Base-by-base conservation (phyloP, 2,113 vertebrate genomes). In the Datnioides undecimradiatus region DNA sequence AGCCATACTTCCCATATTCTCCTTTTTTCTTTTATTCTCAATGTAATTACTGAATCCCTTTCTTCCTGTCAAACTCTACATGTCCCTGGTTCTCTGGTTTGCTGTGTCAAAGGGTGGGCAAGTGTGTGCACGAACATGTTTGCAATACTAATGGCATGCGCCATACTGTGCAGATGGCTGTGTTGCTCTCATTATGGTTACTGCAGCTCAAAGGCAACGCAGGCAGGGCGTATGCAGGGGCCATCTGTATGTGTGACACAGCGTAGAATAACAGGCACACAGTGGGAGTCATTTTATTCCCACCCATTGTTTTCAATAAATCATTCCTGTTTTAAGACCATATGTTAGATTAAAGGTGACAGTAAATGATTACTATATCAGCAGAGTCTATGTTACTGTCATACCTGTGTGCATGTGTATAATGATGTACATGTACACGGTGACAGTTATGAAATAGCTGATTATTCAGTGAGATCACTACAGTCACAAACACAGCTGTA, bases 141-240 rank as follows among this genome's bases (percentile, higher is more conserved):
- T 64, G 73, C 80, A 83, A 72, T 78, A 84, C 85, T 86, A 90
- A 91, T 60, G 36, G 79, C 73, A 45, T 55, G 68, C 55, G 54
- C 76, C 82, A 73, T 62, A 77, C 87, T 82, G 82, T 89, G 86
- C 78, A 87, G 85, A 86, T 77, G 90, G 83, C 67, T 43, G 59
- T 71, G 67, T 71, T 76, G 72, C 40, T 80, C 86, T 90, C 85
- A 88, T 92, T 91, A 89, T 43, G 49, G 84, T 60, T 67, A 84
- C 66, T 12, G 14, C 34, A 65, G 86, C 71, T 87, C 84, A 70
- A 73, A 78, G 73, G 60, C 73, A 86, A 68, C 52, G 64, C 54
- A 74, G 78, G 83, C 76, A 64, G 58, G 49, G 51, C 76, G 69
- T 63, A 76, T 72, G 75, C 38, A 58, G 73, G 87, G 73, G 87